phyloP scores from a whole-genome alignment of 2,888 invertebrate genomes.

The Caenorhabditis sinica region DNA sequence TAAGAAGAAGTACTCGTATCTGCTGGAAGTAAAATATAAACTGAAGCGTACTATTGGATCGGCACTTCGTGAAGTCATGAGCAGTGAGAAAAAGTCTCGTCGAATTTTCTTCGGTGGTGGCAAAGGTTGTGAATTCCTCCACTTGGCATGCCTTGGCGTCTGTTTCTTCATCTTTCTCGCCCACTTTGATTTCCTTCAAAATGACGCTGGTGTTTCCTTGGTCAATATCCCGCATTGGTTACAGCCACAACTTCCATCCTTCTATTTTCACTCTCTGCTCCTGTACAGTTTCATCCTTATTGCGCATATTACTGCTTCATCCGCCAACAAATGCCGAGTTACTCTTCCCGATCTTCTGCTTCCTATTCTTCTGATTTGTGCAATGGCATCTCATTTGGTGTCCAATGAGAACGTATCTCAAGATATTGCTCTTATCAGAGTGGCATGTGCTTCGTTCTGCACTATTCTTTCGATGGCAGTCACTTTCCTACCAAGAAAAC shows the following conservation, averaged over 20 bases:
- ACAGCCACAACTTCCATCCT: background rate
- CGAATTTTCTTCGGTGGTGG: slow-evolving; percentile 71
- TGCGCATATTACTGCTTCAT: slow-evolving; percentile 43
- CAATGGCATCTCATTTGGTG: slow-evolving; percentile 31
- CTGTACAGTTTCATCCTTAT: slow-evolving; percentile 14
- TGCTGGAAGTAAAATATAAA: slow-evolving; percentile 47
- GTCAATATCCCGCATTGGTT: slow-evolving; percentile 39
- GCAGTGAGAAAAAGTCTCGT: slow-evolving; percentile 34
- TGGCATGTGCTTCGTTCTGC: slow-evolving; percentile 65
- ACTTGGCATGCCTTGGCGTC: slow-evolving; percentile 44
- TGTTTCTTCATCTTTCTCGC: slow-evolving; percentile 52
- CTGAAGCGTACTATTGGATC: slow-evolving; percentile 52
- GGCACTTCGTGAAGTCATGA: slow-evolving; percentile 43
- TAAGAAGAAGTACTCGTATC: slow-evolving; percentile 65
- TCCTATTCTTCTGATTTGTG: slow-evolving; percentile 42
- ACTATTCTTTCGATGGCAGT: slow-evolving; percentile 63
- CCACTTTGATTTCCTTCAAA: slow-evolving; percentile 65
- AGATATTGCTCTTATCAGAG: slow-evolving; percentile 62
- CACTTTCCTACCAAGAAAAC: slow-evolving; percentile 68
- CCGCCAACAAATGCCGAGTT: slow-evolving; percentile 58
- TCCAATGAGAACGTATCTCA: slow-evolving; percentile 29
- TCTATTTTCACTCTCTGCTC: slow-evolving; percentile 1
- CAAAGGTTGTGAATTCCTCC: slow-evolving; percentile 46
- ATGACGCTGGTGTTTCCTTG: slow-evolving; percentile 56
- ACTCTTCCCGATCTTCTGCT: slow-evolving; percentile 69